Conservation (phyloP, 2,888 invertebrate species). For the Elysia crispata region DNA sequence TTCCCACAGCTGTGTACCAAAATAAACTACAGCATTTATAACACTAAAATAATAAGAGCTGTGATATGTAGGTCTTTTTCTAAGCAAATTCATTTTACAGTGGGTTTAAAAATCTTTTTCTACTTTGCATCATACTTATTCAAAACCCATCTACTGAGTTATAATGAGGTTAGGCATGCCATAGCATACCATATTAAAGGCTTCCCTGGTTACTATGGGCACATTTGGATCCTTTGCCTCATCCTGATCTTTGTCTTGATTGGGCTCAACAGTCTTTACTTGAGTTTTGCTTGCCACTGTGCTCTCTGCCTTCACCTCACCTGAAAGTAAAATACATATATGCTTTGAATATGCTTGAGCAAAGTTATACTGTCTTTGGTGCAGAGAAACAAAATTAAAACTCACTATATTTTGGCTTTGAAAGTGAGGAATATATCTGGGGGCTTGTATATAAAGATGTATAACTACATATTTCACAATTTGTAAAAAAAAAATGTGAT, state of each 20-base stretch:
- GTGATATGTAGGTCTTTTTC: not conserved
- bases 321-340: slow-evolving; percentile 32
- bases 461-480: no score
- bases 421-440: no score
- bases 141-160: slow-evolving; percentile 60
- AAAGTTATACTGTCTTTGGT: not conserved
- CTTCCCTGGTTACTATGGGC: slow-evolving; percentile 59
- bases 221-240: slow-evolving; percentile 50
- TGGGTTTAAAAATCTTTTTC: no score
- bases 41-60: not conserved
- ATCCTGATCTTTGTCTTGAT: slow-evolving; percentile 50
- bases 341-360: not conserved
- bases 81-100: no score
- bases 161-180: slow-evolving; percentile 76
- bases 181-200: slow-evolving; percentile 76
- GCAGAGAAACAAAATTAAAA: no score
- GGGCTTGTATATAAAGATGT: no score
- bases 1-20: not conserved
- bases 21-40: not conserved
- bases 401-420: no score
- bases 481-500: no score
- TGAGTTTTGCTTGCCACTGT: slow-evolving; percentile 31
- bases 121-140: not conserved
- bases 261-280: slow-evolving; percentile 5
- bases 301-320: slow-evolving; percentile 59